Base-by-base conservation (phyloP, 2,888 invertebrate species). In the Phyllotreta striolata region DNA sequence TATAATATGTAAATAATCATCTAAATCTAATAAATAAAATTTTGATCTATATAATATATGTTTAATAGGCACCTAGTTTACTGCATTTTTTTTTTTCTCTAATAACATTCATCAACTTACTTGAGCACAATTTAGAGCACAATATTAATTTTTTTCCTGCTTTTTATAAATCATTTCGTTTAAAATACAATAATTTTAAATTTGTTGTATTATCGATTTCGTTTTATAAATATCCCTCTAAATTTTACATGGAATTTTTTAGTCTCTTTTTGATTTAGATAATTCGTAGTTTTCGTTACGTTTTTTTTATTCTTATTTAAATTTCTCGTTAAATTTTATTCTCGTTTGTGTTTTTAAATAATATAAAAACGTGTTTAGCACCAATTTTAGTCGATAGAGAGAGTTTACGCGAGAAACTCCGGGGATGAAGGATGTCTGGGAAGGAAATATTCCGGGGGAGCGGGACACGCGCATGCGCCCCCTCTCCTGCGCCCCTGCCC, bases 401-500 rank as follows among this genome's bases (percentile, higher is more conserved):
- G 4, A 60, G 52, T 60, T 13, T 39, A 47, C 59, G 39, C 59
- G 59, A 37, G 73, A 74, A 73, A 76, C 76, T 77, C 77, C 73
- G 66, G 75, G 74, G n/a, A n/a, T n/a, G n/a, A n/a, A n/a, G n/a
- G n/a, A n/a, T n/a, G n/a, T n/a, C n/a, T n/a, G n/a, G n/a, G n/a
- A n/a, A n/a, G n/a, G n/a, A n/a, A n/a, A n/a, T n/a, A 62, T 66
- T 64, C 73, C 74, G 75, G 67, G 73, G 76, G 75, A 73, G 73
- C 77, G 77, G 78, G 73, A 67, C 71, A 71, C 72, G 74, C 73
- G 75, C 76, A 63, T 66, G 77, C 74, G 70, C 62, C 56, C 13
- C 2, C n/a, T n/a, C n/a, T n/a, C 1, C n/a, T 7, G 39, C 39
- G 43, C 13, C 47, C 55, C 59, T 60, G 59, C 44, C 38, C 44